Evolutionary conservation across 1,140 invertebrate genomes (phyloP), one percentile per base, ranked within the genome.

Genomic region (Hydropsyche tenuis): DNA sequence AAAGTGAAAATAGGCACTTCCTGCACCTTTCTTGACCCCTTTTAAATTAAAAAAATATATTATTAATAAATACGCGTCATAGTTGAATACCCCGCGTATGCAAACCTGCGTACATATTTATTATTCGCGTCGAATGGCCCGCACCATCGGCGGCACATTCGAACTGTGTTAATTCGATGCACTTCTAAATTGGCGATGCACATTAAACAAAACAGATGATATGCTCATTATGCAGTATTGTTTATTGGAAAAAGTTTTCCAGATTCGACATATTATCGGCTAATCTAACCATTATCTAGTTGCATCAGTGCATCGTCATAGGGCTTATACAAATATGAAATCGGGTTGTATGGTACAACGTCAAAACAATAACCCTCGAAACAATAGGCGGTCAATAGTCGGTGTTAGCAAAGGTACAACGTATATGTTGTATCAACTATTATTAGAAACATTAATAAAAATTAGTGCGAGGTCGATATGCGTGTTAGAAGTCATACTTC

Each of bases 331-430:
- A 66, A 73, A 66, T 73, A 73, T 62, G 70, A 70, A 64, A 20
- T 62, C 30, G 18, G 62, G 20, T 27, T 62, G 42, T 12, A 43
- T 20, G 16, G 43, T 46, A 73, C 76, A 77, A 73, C 74, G 74
- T 74, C 73, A 77, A 77, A 77, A 77, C 76, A 77, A 77, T 77
- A 77, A 77, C 76, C 63, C 53, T 27, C 69, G 43, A 66, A 77
- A 77, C 76, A 77, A 77, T 77, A 53, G 76, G 76, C 20, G 73
- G 23, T 60, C 30, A 37, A 37, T 37, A 37, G 30, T 37, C 30
- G 9, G 30, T 37, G 30, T 37, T 37, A 37, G 30, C 30, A 4
- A 37, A 37, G 3, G 3, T 9, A 37, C 30, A 37, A 37, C 30
- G 30, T 9, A 37, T 37, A 37, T 37, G 30, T 37, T n/a, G n/a